Evolutionary conservation across 2,888 invertebrate genomes (phyloP).

Genomic region (Parnassius apollo): DNA sequence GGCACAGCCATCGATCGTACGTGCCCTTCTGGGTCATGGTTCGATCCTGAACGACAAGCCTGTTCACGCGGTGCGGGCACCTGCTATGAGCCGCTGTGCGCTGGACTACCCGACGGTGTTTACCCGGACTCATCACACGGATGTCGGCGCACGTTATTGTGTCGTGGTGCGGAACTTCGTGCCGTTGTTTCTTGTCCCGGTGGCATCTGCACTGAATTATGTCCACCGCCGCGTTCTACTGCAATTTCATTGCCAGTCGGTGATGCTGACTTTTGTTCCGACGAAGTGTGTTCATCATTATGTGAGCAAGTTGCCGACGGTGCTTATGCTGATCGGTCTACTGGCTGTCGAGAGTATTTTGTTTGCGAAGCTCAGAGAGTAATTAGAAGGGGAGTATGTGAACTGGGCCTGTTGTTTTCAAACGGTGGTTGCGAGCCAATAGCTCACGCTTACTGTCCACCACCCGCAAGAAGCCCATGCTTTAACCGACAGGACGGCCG

Average conservation of each 20-base stretch:
- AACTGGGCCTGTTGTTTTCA: conserved; percentile 74
- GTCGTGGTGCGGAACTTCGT: conserved; percentile 69
- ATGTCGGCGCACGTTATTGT: conserved; percentile 75
- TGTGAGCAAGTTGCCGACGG: conserved; percentile 78
- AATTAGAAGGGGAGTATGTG: conserved; percentile 78
- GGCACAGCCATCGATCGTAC: conserved; percentile 69
- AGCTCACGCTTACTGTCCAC: conserved; percentile 64
- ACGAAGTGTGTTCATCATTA: conserved; percentile 70
- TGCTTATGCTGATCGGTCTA: conserved; percentile 78
- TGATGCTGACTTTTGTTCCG: conserved; percentile 75
- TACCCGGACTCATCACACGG: conserved; percentile 81
- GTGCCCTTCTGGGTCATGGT: conserved; percentile 79
- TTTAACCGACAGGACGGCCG: conserved; percentile 68
- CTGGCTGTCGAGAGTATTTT: conserved; percentile 81
- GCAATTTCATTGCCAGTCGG: conserved; percentile 72
- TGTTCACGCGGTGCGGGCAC: conserved; percentile 78
- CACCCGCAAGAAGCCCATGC: conserved; percentile 68
- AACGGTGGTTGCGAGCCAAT: conserved; percentile 76
- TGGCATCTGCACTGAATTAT: conserved; percentile 47
- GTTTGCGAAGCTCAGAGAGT: conserved; percentile 78
- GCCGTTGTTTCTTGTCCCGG: conserved; percentile 59
- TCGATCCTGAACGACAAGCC: conserved; percentile 77
- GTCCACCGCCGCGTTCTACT: conserved; percentile 65
- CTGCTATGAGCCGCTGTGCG: conserved; percentile 82
- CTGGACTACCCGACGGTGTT: conserved; percentile 78